Evolutionary conservation across 2,113 vertebrate species (phyloP), one percentile per base, ranked within the genome.

Genomic region (Acrocephalus arundinaceus): DNA sequence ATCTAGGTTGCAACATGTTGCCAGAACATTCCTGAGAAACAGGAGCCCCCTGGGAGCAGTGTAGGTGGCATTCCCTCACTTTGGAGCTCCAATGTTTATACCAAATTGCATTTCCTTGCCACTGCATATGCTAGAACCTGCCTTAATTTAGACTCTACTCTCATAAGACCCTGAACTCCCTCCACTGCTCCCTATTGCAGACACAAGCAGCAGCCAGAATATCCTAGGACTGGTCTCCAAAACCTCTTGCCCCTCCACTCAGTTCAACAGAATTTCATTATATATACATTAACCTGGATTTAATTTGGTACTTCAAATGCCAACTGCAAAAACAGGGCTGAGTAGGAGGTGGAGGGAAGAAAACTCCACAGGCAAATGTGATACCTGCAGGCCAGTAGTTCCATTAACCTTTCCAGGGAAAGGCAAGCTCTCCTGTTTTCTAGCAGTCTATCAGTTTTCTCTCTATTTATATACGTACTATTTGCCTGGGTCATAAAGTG

Each of bases 1-100:
- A 84, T 62, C 37, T 68, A 65, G 35, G 85, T 58, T 92, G 73
- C 59, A 68, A 87, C 54, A 72, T 43, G 59, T 82, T 95, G 81
- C 90, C 88, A 95, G 86, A 93, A 94, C 87, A 87, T 94, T 96
- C 93, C 92, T 16, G 15, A 84, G 86, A 94, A 91, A 59, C n/a
- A 25, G 72, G 65, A 85, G 49, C 51, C 85, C 87, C 77, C 89
- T 66, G 87, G 85, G 75, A 94, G 93, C 13, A 13, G 59, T 18
- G 62, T 93, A 82, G 82, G 82, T 90, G 94, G 93, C 68, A 63
- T 65, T 82, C 0, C 3, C 35, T 76, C 90, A 73, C 61, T 81
- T 54, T 19, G 2, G 68, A 94, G 65, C 39, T 48, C 33, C 72
- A 30, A 0, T 1, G 2, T 33, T 89, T 90, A 37, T 27, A 51